These are phyloP conservation scores for Pinna nobilis DNA, from an alignment of 1,140 invertebrate species.

Conservation along the genomic window DNA sequence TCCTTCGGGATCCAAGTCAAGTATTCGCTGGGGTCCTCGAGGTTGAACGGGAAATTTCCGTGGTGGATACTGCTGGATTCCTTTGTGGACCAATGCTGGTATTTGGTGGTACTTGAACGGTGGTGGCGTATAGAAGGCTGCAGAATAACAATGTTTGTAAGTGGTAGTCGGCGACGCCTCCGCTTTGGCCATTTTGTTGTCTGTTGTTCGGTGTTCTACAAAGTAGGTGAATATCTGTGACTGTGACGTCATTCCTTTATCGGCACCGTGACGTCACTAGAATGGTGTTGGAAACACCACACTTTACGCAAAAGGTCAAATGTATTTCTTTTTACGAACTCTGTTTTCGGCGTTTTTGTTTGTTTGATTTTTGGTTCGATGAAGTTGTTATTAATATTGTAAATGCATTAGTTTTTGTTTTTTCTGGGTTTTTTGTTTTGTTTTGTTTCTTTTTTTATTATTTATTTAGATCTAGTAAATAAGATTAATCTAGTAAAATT, in stretches of 20 bases:
- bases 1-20: conserved; percentile 11
- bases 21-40: not conserved
- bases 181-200: not conserved
- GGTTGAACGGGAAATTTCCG: conserved; percentile 27
- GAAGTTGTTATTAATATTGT: too few relatives aligned
- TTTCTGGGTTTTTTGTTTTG: too few relatives aligned
- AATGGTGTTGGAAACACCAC: not conserved
- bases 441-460: too few relatives aligned
- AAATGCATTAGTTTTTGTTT: too few relatives aligned
- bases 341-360: too few relatives aligned
- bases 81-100: conserved; percentile 13
- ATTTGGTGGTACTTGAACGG: conserved; percentile 25
- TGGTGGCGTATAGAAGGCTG: not conserved
- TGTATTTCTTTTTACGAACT: too few relatives aligned
- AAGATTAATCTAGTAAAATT: too few relatives aligned
- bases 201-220: not conserved
- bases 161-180: conserved; percentile 10
- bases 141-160: conserved; percentile 21
- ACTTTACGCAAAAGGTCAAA: too few relatives aligned
- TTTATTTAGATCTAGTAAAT: too few relatives aligned
- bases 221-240: not conserved
- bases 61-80: not conserved
- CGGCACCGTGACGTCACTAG: not conserved
- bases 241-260: not conserved
- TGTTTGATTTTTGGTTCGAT: too few relatives aligned